Conservation (phyloP, 2,888 invertebrate species). For the Acronicta leporina region DNA sequence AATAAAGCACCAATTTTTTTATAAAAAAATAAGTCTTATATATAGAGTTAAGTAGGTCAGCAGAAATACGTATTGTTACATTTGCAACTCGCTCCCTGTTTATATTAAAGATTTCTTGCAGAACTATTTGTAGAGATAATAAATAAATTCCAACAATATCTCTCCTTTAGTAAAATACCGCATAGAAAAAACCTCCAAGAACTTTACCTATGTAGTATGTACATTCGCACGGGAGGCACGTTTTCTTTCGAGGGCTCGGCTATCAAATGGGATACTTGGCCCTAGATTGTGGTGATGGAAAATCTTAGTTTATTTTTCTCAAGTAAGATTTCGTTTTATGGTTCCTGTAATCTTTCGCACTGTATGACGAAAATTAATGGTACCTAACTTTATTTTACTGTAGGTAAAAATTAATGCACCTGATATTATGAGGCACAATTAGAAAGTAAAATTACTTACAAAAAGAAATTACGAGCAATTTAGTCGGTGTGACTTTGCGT, state of each 20-base stretch:
- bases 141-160: conserved; percentile 48
- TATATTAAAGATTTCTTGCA: conserved; percentile 7
- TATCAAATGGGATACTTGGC: conserved; percentile 14
- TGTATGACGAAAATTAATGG: neutral
- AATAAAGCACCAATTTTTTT: neutral
- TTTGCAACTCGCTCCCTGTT: conserved; percentile 1
- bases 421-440: no score
- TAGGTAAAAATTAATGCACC: no score
- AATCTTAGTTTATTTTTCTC: conserved; percentile 16
- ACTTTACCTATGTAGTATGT: no score
- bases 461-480: no score
- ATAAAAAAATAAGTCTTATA: neutral
- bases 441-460: no score
- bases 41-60: neutral
- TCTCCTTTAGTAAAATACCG: conserved; percentile 25
- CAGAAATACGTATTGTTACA: conserved; percentile 1
- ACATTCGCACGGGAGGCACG: neutral
- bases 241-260: conserved; percentile 4
- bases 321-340: neutral
- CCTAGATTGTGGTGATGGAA: conserved; percentile 14
- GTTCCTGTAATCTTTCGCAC: neutral
- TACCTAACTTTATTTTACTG: no score
- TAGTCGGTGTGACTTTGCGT: neutral
- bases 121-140: conserved; percentile 32
- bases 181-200: conserved; percentile 27